These are phyloP conservation scores for Ceyx margarethae DNA, from an alignment of 2,113 vertebrate species.

Conservation along the genomic window DNA sequence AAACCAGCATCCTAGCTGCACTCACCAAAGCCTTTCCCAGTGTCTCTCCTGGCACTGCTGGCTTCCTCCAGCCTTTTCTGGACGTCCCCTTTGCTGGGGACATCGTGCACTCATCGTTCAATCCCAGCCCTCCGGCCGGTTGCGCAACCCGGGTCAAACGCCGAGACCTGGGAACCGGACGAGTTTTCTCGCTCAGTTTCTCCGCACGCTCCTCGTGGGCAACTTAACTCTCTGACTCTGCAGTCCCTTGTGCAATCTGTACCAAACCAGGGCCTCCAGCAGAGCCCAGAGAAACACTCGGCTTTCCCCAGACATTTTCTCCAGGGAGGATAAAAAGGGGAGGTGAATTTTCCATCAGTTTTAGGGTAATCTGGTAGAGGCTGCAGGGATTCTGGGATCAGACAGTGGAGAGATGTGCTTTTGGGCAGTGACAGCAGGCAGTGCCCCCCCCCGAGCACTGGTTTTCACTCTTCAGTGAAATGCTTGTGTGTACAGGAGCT, in stretches of 20 bases:
- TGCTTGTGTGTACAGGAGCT: constrained; percentile 27
- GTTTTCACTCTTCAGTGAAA: not conserved
- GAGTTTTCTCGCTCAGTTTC: not conserved
- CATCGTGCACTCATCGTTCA: not conserved
- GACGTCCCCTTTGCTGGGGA: not conserved
- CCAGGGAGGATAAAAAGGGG: not conserved
- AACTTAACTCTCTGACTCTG: not conserved
- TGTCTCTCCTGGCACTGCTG: not conserved
- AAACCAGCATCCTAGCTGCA: not conserved
- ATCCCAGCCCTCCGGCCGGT: not conserved
- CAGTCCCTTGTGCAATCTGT: not conserved
- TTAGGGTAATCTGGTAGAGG: not conserved
- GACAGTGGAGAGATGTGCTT: not conserved
- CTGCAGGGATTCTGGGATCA: not conserved
- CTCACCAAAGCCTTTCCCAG: not conserved
- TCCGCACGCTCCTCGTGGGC: not conserved
- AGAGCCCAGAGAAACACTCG: not conserved
- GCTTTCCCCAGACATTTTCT: not conserved
- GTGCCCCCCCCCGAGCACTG: not conserved
- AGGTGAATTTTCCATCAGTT: not conserved
- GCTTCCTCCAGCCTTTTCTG: not conserved
- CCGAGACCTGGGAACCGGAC: not conserved
- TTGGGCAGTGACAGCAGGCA: accelerated
- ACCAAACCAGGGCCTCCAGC: not conserved
- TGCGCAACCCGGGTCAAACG: not conserved